phyloP scores from a whole-genome alignment of 2,797 vertebrate genomes.

The Lithobates sylvaticus region DNA sequence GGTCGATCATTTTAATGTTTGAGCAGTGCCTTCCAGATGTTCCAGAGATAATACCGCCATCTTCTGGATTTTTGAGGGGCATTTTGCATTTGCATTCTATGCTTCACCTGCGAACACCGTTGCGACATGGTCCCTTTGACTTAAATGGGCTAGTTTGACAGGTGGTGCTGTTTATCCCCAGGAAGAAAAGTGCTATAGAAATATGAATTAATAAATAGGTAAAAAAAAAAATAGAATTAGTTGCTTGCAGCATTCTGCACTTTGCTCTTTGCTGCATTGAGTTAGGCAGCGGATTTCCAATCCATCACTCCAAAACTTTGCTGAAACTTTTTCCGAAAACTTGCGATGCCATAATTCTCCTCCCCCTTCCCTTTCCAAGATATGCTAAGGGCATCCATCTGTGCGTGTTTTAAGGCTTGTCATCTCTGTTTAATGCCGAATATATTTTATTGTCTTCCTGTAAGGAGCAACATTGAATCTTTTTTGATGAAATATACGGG shows the following conservation, averaged over 20 bases:
- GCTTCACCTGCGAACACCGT: too few relatives aligned
- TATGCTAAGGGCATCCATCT: conserved; percentile 9
- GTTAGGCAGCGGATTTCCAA: neutral
- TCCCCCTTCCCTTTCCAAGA: neutral
- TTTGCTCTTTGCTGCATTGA: neutral
- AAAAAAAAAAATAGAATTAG: too few relatives aligned
- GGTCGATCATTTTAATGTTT: too few relatives aligned
- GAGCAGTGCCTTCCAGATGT: too few relatives aligned
- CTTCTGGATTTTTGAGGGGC: too few relatives aligned
- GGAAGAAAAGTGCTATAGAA: too few relatives aligned
- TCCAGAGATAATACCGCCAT: too few relatives aligned
- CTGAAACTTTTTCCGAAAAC: neutral
- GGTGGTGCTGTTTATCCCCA: too few relatives aligned
- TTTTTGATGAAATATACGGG: conserved; percentile 13
- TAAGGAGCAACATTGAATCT: conserved; percentile 7
- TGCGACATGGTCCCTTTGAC: too few relatives aligned
- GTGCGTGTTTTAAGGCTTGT: conserved; percentile 12
- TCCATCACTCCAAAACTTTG: neutral
- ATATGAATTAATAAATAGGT: too few relatives aligned
- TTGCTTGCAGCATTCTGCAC: neutral
- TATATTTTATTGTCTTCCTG: conserved; percentile 27
- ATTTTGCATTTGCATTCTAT: too few relatives aligned
- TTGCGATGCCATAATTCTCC: neutral
- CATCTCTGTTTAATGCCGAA: conserved; percentile 10
- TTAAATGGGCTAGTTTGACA: too few relatives aligned